A percentile compares a stretch with the other conserved stretches of the same genome.
Evolutionary conservation across 2,888 invertebrate species (phyloP).

Genomic region (Diarsia brunnea): DNA sequence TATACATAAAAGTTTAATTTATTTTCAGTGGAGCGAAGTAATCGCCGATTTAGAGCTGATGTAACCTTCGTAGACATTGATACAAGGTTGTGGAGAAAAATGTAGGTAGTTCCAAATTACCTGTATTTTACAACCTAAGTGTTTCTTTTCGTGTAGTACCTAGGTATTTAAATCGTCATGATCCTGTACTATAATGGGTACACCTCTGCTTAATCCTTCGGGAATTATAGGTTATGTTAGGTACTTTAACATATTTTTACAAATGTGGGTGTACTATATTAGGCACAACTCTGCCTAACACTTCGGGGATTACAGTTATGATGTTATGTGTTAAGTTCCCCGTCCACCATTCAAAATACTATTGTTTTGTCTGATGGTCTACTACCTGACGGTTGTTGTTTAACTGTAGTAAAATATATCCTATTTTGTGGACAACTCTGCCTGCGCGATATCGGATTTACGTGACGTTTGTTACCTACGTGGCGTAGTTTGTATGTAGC

Average conservation of each 20-base stretch:
- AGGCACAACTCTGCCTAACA: too few species aligned
- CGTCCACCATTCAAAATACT: background rate
- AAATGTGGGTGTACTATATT: too few species aligned
- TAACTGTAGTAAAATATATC: background rate
- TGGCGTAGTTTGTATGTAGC: background rate
- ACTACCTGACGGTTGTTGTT: background rate
- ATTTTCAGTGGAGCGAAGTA: constrained; percentile 14
- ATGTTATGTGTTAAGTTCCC: too few species aligned
- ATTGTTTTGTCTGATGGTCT: background rate
- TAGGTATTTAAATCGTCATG: too few species aligned
- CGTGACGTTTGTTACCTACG: background rate
- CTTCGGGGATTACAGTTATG: too few species aligned
- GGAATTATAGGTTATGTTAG: too few species aligned
- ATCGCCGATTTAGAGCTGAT: constrained; percentile 2
- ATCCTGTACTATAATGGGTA: too few species aligned
- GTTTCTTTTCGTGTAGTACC: background rate
- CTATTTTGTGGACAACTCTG: background rate
- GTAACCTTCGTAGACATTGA: background rate
- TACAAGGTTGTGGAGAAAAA: background rate
- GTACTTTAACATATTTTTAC: too few species aligned
- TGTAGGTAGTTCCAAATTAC: background rate
- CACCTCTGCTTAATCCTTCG: too few species aligned
- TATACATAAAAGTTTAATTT: constrained; percentile 13
- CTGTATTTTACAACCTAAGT: background rate
- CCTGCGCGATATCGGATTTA: background rate